Evolutionary conservation across 1,140 invertebrate species (phyloP), one percentile per base, ranked within the genome.

Genomic region (Lordiphosa collinella): DNA sequence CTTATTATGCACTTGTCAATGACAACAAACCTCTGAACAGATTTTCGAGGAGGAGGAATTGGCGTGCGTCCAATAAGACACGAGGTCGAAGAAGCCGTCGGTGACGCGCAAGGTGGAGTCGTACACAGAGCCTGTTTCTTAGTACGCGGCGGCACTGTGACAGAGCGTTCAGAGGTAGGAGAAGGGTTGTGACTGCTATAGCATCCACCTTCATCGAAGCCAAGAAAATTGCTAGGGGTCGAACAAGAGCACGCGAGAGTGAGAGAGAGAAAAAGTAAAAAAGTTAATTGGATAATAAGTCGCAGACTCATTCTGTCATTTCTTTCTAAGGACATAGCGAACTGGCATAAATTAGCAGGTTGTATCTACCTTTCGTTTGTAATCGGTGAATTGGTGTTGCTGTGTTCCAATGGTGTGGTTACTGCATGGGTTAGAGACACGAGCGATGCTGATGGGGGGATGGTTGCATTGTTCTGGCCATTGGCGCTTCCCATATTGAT

Each of bases 41-140:
- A 52, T 60, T 61, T 70, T 34, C 67, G 67, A 53, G 67, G 67
- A 49, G 67, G 67, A 29, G 67, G 67, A 29, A 70, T 16, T 32
- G 67, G 67, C 50, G 62, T 58, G 16, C 67, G 61, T 14, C 62
- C 62, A 18, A 59, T 43, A 11, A 44, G 37, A 46, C 29, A 18
- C 43, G 50, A 29, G 40, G 11, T 29, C 12, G 35, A 29, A 12
- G 37, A 9, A 11, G 37, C 31, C 34, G 50, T 11, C 29, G 48
- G 36, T 36, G 16, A 29, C 25, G 37, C 35, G 40, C 16, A 34
- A 37, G 47, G 55, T 38, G 13, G 47, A 16, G 31, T 41, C 37
- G 50, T 13, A 3, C 46, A 35, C 32, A 52, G 48, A 36, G 46
- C 38, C 16, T 48, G 57, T 32, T 70, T 70, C 44, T 70, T 70